Evolutionary conservation across 2,113 vertebrate genomes (phyloP), one percentile per base, ranked within the genome.

Genomic region (Poicephalus meyeri): DNA sequence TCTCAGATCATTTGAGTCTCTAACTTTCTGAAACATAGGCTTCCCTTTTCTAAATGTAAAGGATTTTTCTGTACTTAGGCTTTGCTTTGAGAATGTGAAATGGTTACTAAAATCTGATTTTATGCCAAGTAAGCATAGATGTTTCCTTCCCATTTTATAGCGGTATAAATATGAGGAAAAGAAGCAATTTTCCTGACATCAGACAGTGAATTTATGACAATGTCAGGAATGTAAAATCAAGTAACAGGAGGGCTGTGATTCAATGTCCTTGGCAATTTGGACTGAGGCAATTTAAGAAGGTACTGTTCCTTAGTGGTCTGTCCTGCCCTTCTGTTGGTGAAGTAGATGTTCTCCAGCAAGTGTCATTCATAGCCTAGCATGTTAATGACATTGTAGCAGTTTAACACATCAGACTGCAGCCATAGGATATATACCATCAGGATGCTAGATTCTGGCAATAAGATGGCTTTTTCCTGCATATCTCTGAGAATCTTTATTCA

Each of bases 81-180:
- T 88, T 93, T 92, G 24, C 69, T 91, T 83, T 60, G 65, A 79
- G 77, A 68, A 74, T 84, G 42, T 79, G 88, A 92, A 91, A 68
- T 56, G 13, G 86, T 94, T 92, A 14, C 78, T 71, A 47, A 81
- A 90, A 71, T 69, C 83, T 68, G 46, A 71, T 37, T 78, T 33
- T 80, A 53, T 49, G n/a, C 41, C 76, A 68, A 60, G 42, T 66
- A 80, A 82, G 37, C 42, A 79, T 26, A 86, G 55, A 74, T 83
- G 20, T 78, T 86, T 88, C 81, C 41, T 79, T 46, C 31, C 37
- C 9, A 4, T 79, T 92, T 93, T 72, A 35, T 88, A 72, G 61
- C 41, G 46, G 28, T 74, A 78, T 56, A 65, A 92, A 86, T 65
- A 80, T 2, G 3, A 71, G 47, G 52, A 91, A 89, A 84, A 44